Conservation (phyloP, 2,888 invertebrate species). For the Dicycla oo region DNA sequence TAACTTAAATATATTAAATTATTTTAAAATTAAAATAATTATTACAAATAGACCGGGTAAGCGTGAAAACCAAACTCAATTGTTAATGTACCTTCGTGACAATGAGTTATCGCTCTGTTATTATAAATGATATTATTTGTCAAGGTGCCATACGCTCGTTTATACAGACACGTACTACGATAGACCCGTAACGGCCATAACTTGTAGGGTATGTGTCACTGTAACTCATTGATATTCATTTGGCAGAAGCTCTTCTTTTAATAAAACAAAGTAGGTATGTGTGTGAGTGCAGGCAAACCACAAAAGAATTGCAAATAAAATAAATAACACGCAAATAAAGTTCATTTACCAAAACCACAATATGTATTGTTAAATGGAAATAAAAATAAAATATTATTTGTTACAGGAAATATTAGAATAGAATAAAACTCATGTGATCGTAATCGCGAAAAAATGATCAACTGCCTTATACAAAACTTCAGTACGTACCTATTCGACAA, state of each 20-base stretch:
- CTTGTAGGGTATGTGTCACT: conserved; percentile 37
- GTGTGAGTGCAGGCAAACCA: neutral
- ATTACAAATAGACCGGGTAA: conserved; percentile 1
- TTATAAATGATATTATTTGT: conserved; percentile 40
- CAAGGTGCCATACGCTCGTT: conserved; percentile 41
- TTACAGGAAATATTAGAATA: neutral
- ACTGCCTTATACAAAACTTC: neutral
- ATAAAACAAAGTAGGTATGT: neutral
- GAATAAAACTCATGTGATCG: neutral
- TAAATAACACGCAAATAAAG: conserved; percentile 8
- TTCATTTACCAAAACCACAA: conserved; percentile 4
- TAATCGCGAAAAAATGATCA: neutral
- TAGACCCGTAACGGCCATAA: conserved; percentile 21
- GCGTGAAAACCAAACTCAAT: conserved; percentile 30
- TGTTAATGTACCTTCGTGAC: conserved; percentile 31
- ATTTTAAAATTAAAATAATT: neutral
- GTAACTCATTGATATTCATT: conserved; percentile 26
- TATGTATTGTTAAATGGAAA: neutral
- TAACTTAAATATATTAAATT: neutral
- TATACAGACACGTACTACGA: conserved; percentile 30
- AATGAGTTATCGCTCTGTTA: conserved; percentile 59
- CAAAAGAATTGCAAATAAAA: conserved; percentile 22
- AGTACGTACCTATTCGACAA: neutral
- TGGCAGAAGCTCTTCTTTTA: conserved; percentile 11
- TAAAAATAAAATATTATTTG: neutral